Conservation (phyloP, 2,797 vertebrate species). For the Yasuhikotakia modesta region DNA sequence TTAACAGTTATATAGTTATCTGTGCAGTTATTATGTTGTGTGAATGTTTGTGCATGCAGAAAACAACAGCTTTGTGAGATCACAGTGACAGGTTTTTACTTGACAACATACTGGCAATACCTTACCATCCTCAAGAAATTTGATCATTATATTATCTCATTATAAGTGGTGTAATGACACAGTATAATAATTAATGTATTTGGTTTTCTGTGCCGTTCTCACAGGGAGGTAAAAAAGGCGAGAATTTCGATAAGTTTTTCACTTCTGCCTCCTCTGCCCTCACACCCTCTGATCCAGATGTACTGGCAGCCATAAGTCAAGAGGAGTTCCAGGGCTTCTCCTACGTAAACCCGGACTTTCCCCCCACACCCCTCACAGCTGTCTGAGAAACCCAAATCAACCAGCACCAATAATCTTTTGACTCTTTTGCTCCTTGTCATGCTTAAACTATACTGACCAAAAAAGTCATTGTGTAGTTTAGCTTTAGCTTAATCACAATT, state of each 20-base stretch:
- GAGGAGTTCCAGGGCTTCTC: constrained; percentile 88
- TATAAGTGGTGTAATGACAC: neutral
- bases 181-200: too few species aligned
- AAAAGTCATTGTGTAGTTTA: constrained; percentile 8
- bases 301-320: constrained; percentile 87
- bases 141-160: neutral
- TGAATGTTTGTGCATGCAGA: neutral
- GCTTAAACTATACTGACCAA: neutral
- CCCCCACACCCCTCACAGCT: constrained; percentile 76
- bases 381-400: constrained; percentile 65
- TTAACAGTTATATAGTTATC: constrained; percentile 17
- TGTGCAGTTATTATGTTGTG: constrained; percentile 63
- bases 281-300: constrained; percentile 88
- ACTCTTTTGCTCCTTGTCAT: constrained; percentile 5
- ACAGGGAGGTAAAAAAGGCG: constrained; percentile 87
- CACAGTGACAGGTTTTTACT: neutral
- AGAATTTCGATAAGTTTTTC: constrained; percentile 94
- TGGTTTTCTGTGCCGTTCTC: constrained; percentile 44
- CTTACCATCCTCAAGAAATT: neutral
- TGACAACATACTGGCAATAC: neutral
- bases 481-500: constrained; percentile 5
- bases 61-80: neutral
- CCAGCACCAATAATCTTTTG: constrained; percentile 1
- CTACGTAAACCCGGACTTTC: constrained; percentile 84
- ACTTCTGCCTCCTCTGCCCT: constrained; percentile 83